Percentiles rank a stretch among this genome's conserved stretches.
phyloP scores from a whole-genome alignment of 2,113 vertebrate species.

The Empidonax traillii region DNA sequence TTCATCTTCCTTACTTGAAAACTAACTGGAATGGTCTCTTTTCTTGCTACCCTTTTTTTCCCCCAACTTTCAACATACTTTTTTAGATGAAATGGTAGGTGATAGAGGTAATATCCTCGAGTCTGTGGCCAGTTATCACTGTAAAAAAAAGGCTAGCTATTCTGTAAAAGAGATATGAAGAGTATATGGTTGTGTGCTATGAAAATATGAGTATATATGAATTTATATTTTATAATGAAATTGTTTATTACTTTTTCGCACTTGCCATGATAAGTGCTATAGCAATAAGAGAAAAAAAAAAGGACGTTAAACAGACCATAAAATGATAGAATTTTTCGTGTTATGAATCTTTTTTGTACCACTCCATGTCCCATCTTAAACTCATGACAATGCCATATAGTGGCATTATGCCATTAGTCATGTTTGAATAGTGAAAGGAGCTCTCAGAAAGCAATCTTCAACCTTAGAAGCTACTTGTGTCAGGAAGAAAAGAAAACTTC shows the following conservation, averaged over 20 bases:
- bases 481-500: not conserved
- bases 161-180: not conserved
- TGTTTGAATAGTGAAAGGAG: not conserved
- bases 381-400: not conserved
- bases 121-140: accelerated
- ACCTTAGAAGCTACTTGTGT: not conserved
- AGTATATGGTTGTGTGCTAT: not conserved
- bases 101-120: not conserved
- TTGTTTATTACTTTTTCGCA: not conserved
- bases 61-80: not conserved
- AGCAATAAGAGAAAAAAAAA: not conserved
- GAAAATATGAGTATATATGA: not conserved
- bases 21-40: not conserved
- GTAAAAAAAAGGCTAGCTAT: not conserved
- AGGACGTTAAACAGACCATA: not conserved
- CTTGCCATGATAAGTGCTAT: not conserved
- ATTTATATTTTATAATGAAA: not conserved
- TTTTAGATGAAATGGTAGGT: not conserved
- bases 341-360: not conserved
- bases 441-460: not conserved
- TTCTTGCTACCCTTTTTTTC: not conserved
- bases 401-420: not conserved
- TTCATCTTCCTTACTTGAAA: not conserved
- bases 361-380: not conserved
- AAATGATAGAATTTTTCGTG: not conserved